Base-by-base conservation (phyloP, 2,797 vertebrate genomes). In the Xiphophorus birchmanni region DNA sequence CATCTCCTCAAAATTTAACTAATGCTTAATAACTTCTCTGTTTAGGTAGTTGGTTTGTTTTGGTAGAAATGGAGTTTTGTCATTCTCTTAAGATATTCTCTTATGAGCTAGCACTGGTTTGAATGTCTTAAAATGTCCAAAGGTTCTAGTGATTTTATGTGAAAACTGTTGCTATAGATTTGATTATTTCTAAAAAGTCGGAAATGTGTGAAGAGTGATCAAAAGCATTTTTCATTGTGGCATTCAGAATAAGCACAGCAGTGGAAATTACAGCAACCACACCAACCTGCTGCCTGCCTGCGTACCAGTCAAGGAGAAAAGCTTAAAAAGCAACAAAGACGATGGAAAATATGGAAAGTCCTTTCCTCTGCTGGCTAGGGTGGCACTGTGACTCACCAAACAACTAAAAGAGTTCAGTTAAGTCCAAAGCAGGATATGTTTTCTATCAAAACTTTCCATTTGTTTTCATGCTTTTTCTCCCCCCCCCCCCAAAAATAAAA, bases 331-430 rank as follows among this genome's bases (percentile, higher is more conserved):
- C 82, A 75, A 84, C 74, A 82, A 75, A 8, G 2, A 86, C 32
- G 75, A 84, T 81, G 89, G 88, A 93, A 93, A 92, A 85, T 90
- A 76, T 77, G 80, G 84, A 91, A 42, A 56, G 84, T 83, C 60
- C 82, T 82, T 80, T 87, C 85, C 83, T 83, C 77, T 78, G 69
- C 87, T 80, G 86, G 86, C 74, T 75, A 79, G 83, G 87, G 84
- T 87, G 90, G 90, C 82, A 78, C 81, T 80, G 78, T 92, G 92
- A 93, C 84, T 92, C 93, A 91, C 88, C 82, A 83, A 90, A 82
- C 77, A 87, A 87, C 71, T n/a, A 35, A 84, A 80, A 80, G 3
- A 83, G 88, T 92, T 91, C 87, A 89, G 80, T 79, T 90, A 80
- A 73, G 87, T 90, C 87, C 76, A 26, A 83, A 84, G 87, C 77